phyloP scores from a whole-genome alignment of 2,797 vertebrate species.

The Scolopax bukidnonensis region DNA sequence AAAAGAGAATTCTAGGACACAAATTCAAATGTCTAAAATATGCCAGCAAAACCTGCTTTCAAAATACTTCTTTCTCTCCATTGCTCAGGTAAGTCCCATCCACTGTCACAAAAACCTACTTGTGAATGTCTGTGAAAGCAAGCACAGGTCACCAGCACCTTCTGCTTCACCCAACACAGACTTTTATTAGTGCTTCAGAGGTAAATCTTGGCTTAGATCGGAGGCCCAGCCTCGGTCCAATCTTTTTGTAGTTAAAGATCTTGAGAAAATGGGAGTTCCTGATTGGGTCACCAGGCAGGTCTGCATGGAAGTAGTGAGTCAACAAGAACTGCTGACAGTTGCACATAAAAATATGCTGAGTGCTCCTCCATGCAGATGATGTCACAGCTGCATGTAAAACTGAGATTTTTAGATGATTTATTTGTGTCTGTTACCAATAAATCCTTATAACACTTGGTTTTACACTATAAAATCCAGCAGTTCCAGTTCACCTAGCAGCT shows the following conservation, averaged over 20 bases:
- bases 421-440: neutral
- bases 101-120: neutral
- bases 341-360: neutral
- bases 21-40: neutral
- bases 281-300: neutral
- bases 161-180: neutral
- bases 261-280: neutral
- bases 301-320: neutral
- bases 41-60: neutral
- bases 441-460: neutral
- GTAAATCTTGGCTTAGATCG: neutral
- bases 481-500: neutral
- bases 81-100: neutral
- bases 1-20: neutral
- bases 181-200: neutral
- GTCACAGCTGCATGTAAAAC: neutral
- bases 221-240: neutral
- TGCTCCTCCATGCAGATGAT: neutral
- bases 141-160: neutral
- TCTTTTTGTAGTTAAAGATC: neutral
- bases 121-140: neutral
- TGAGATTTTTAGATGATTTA: neutral
- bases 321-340: neutral
- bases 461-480: neutral
- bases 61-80: neutral